Conservation (phyloP, 2,797 vertebrate species). For the Bucorvus abyssinicus region DNA sequence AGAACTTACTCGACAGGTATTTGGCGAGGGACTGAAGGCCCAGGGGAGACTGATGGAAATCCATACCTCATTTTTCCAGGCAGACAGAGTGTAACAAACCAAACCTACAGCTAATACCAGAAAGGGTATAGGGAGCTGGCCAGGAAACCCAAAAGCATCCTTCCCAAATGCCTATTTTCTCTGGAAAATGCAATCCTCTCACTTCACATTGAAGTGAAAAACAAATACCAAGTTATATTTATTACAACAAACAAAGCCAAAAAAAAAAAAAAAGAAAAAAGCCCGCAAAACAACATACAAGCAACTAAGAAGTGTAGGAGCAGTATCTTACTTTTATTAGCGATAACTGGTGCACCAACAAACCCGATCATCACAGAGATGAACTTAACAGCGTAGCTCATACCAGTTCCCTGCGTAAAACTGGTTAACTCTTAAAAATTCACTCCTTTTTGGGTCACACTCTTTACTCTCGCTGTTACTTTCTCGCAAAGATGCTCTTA, state of each 20-base stretch:
- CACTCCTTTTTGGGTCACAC: neutral
- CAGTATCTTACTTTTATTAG: neutral
- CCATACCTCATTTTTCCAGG: neutral
- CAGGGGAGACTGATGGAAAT: neutral
- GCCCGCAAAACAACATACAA: neutral
- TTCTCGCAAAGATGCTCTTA: neutral
- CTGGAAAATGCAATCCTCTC: neutral
- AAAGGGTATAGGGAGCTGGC: neutral
- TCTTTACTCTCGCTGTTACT: neutral
- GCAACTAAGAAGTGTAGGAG: neutral
- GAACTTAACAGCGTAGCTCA: neutral
- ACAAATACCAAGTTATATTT: neutral
- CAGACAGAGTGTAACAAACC: neutral
- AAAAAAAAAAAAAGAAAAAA: neutral
- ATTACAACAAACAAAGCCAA: neutral
- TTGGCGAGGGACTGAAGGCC: neutral
- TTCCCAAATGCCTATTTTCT: neutral
- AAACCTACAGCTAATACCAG: neutral
- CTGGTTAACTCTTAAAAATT: neutral
- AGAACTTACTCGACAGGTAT: neutral
- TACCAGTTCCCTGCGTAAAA: neutral
- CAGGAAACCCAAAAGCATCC: neutral
- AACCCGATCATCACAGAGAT: neutral
- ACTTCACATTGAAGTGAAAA: neutral
- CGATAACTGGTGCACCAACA: neutral